These are phyloP conservation scores for Agrypnia vestita DNA, from an alignment of 1,140 invertebrate species.

Conservation along the genomic window DNA sequence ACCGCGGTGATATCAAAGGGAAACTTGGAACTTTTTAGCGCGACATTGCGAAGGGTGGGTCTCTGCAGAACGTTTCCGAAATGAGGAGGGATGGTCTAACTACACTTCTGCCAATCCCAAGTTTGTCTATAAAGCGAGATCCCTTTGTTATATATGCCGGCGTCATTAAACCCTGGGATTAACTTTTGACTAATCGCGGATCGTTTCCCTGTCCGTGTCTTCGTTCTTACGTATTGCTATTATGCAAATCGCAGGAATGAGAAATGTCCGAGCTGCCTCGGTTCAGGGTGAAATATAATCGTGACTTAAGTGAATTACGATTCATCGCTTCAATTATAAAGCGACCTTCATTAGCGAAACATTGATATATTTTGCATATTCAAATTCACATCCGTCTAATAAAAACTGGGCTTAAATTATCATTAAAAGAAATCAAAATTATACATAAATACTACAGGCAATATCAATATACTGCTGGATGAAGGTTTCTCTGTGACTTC, in stretches of 20 bases:
- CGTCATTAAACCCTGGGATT: conserved; percentile 54
- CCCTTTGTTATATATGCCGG: conserved; percentile 46
- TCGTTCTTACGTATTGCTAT: conserved; percentile 28
- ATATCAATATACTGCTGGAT: no score
- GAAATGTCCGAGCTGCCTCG: conserved; percentile 23
- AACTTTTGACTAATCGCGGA: conserved; percentile 58
- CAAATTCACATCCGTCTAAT: no score
- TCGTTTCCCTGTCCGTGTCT: conserved; percentile 27
- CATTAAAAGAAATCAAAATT: no score
- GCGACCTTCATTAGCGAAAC: no score
- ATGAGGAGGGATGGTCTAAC: neutral
- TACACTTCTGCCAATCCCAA: conserved; percentile 32
- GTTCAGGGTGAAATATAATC: conserved; percentile 28
- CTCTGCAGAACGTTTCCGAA: neutral
- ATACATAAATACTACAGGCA: no score
- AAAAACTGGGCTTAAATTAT: no score
- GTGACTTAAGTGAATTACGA: conserved; percentile 27
- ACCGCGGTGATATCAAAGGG: neutral
- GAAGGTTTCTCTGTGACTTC: no score
- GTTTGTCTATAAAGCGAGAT: conserved; percentile 52
- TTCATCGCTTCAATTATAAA: neutral
- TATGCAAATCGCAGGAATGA: conserved; percentile 51
- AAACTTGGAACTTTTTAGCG: conserved; percentile 21
- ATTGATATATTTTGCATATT: no score
- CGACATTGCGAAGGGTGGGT: neutral